These are phyloP conservation scores for Lagorchestes hirsutus DNA, from an alignment of 2,797 vertebrate genomes.

Conservation along the genomic window DNA sequence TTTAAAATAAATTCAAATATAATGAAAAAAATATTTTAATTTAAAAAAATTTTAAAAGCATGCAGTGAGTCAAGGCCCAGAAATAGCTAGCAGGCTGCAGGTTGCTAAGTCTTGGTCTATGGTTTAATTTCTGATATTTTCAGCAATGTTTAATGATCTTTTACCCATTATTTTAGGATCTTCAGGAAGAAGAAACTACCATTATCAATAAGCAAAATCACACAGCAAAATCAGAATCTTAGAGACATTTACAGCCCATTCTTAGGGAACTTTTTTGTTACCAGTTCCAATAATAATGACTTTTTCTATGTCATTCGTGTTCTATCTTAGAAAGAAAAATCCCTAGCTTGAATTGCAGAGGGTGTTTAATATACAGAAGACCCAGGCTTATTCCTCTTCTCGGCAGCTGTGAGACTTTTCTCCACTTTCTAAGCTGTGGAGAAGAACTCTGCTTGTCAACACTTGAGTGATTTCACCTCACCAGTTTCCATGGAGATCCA, in stretches of 20 bases:
- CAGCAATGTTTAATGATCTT: constrained; percentile 31
- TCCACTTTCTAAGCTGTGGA: constrained; percentile 77
- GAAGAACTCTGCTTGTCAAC: constrained; percentile 77
- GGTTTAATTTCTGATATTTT: constrained; percentile 59
- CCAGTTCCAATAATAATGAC: constrained; percentile 26
- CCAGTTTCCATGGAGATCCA: constrained; percentile 79
- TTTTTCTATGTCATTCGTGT: constrained; percentile 70
- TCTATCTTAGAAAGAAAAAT: constrained; percentile 66
- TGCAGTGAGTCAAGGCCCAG: constrained; percentile 27
- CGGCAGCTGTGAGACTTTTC: constrained; percentile 64
- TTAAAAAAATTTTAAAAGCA: too few relatives aligned
- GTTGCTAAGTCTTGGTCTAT: neutral
- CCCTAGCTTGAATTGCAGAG: constrained; percentile 59
- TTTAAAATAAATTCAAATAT: too few relatives aligned
- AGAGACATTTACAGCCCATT: constrained; percentile 50
- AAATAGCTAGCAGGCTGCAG: constrained; percentile 47
- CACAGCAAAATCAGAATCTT: constrained; percentile 59
- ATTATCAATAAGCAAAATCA: constrained; percentile 39
- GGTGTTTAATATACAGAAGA: neutral
- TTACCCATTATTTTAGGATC: constrained; percentile 32
- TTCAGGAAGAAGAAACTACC: constrained; percentile 47
- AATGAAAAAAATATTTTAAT: too few relatives aligned
- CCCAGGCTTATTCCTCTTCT: constrained; percentile 72
- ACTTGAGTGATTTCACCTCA: constrained; percentile 82
- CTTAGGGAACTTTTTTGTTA: constrained; percentile 52